A percentile compares a stretch with the other conserved stretches of the same genome.
phyloP scores from a whole-genome alignment of 2,113 vertebrate species.

The Hyaena hyaena region DNA sequence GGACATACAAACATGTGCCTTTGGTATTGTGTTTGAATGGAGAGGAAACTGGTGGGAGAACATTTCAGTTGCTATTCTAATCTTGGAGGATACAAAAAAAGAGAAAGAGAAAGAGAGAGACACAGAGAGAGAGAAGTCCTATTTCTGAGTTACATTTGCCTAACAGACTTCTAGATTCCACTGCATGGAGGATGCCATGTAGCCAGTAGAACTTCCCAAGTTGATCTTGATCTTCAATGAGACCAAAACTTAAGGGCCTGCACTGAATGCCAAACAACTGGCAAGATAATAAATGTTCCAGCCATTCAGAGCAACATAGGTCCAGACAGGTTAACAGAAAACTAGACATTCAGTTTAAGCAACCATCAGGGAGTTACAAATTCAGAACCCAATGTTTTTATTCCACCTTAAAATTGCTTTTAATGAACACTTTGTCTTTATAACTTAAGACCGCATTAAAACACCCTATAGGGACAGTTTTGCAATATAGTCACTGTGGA shows the following conservation, averaged over 20 bases:
- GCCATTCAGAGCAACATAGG: not conserved
- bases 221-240: not conserved
- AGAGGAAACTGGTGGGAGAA: not conserved
- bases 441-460: not conserved
- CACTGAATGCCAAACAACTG: not conserved
- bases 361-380: not conserved
- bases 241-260: not conserved
- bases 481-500: not conserved
- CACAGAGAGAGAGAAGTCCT: not conserved
- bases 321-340: not conserved
- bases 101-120: not conserved
- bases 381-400: not conserved
- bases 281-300: not conserved
- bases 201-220: not conserved
- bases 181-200: not conserved
- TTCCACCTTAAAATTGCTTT: slow-evolving; percentile 30
- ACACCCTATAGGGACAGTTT: not conserved
- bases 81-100: slow-evolving; percentile 4
- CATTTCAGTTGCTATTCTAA: slow-evolving; percentile 32
- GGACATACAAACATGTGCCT: not conserved
- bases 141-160: not conserved
- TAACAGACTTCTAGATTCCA: not conserved
- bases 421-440: not conserved
- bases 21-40: not conserved
- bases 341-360: not conserved